phyloP scores from a whole-genome alignment of 2,113 vertebrate species.

The Chroicocephalus ridibundus region DNA sequence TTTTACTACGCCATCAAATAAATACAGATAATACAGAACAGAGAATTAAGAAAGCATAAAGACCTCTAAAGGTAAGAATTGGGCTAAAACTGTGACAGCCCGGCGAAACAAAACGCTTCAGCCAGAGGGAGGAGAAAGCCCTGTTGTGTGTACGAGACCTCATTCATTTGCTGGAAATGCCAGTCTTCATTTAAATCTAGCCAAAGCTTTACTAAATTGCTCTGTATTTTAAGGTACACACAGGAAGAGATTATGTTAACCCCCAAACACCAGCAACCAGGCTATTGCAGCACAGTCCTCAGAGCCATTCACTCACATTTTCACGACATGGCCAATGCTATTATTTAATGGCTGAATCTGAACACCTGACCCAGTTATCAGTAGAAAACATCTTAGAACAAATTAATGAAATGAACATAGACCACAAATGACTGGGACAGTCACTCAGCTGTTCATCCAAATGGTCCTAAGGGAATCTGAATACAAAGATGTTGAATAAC shows the following conservation, averaged over 20 bases:
- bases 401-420: background rate
- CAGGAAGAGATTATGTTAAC: background rate
- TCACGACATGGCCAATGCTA: background rate
- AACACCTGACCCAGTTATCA: background rate
- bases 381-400: background rate
- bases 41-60: background rate
- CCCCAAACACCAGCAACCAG: background rate
- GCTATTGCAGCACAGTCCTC: background rate
- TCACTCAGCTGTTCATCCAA: background rate
- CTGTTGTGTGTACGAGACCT: background rate
- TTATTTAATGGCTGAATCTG: background rate
- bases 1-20: conserved; percentile 6
- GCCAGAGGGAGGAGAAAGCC: background rate
- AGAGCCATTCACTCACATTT: background rate
- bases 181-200: background rate
- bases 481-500: background rate
- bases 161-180: background rate
- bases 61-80: background rate
- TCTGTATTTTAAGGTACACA: background rate
- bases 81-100: background rate
- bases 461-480: background rate
- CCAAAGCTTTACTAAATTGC: background rate
- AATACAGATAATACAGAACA: background rate
- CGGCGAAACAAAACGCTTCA: background rate
- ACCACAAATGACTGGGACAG: background rate